Evolutionary conservation across 2,888 invertebrate species (phyloP).

Genomic region (Stictocephala bisonia): DNA sequence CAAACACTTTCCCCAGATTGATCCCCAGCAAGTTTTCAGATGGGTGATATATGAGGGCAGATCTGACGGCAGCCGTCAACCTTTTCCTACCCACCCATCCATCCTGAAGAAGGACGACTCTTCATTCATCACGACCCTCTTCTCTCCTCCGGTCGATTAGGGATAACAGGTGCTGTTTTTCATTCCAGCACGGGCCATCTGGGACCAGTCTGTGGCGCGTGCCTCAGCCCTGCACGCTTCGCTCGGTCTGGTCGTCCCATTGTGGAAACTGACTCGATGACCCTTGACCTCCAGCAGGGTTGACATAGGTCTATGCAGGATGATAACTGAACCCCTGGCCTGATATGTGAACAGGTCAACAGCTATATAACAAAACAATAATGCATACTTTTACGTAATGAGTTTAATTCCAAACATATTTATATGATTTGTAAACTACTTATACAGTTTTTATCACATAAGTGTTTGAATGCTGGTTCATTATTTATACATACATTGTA

Average conservation of each 20-base stretch:
- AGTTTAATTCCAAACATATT: too few relatives aligned
- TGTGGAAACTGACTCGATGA: slow-evolving; percentile 3
- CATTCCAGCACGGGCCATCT: slow-evolving; percentile 3
- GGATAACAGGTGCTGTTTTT: slow-evolving; percentile 31
- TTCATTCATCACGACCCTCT: neutral
- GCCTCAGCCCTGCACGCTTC: too few relatives aligned
- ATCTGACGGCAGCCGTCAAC: slow-evolving; percentile 16
- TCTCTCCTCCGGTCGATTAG: slow-evolving; percentile 1
- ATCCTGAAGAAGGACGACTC: slow-evolving; percentile 7
- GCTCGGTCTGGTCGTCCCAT: slow-evolving; percentile 3
- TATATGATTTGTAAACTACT: too few relatives aligned
- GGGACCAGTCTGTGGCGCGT: neutral
- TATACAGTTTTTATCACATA: too few relatives aligned
- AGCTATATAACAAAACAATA: too few relatives aligned
- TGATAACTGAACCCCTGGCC: too few relatives aligned
- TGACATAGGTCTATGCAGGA: too few relatives aligned
- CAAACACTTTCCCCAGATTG: slow-evolving; percentile 20
- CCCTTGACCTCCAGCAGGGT: neutral
- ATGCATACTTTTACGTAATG: too few relatives aligned
- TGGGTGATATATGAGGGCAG: slow-evolving; percentile 30
- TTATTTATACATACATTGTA: too few relatives aligned
- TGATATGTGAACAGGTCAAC: too few relatives aligned
- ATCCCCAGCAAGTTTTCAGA: slow-evolving; percentile 12
- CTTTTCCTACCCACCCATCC: slow-evolving; percentile 14
- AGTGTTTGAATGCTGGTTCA: too few relatives aligned